Evolutionary conservation across 2,888 invertebrate genomes (phyloP).

Genomic region (Itoplectis maculator): DNA sequence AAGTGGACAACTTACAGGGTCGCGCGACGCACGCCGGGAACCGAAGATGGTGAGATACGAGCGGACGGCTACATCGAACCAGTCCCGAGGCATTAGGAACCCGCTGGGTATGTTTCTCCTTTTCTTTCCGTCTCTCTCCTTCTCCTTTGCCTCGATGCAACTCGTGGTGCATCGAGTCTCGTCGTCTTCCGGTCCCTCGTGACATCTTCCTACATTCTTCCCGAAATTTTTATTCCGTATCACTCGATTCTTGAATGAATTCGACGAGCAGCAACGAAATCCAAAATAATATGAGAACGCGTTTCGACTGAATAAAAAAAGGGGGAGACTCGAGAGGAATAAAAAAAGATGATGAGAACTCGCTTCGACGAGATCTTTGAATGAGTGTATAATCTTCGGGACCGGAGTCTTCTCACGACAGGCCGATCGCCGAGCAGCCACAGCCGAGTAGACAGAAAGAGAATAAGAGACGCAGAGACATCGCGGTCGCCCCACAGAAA

Average conservation of each 20-base stretch:
- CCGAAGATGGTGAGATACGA: slow-evolving; percentile 58
- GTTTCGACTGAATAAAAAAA: slow-evolving; percentile 68
- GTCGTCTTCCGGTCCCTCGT: slow-evolving; percentile 60
- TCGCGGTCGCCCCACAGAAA: slow-evolving; percentile 74
- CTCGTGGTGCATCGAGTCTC: slow-evolving; percentile 11
- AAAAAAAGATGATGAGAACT: slow-evolving; percentile 60
- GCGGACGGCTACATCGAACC: slow-evolving; percentile 64
- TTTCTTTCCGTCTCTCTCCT: slow-evolving; percentile 1
- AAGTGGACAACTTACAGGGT: slow-evolving; percentile 33
- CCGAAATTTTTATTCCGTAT: neutral
- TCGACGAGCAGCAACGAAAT: neutral
- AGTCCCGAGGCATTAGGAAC: slow-evolving; percentile 66
- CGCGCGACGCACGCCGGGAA: slow-evolving; percentile 25
- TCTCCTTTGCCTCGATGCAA: neutral
- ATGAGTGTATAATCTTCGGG: slow-evolving; percentile 82
- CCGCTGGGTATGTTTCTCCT: slow-evolving; percentile 15
- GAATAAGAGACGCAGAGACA: slow-evolving; percentile 49
- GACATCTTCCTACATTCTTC: neutral
- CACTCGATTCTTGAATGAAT: neutral
- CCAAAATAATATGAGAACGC: slow-evolving; percentile 26
- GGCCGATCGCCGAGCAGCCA: slow-evolving; percentile 49
- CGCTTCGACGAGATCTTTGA: slow-evolving; percentile 77
- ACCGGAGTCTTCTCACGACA: slow-evolving; percentile 67
- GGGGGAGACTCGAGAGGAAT: slow-evolving; percentile 24
- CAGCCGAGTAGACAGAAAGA: slow-evolving; percentile 39